A percentile compares a stretch with the other conserved stretches of the same genome.
Conservation (phyloP, 1,140 invertebrate species). For the Pissodes strobi region DNA sequence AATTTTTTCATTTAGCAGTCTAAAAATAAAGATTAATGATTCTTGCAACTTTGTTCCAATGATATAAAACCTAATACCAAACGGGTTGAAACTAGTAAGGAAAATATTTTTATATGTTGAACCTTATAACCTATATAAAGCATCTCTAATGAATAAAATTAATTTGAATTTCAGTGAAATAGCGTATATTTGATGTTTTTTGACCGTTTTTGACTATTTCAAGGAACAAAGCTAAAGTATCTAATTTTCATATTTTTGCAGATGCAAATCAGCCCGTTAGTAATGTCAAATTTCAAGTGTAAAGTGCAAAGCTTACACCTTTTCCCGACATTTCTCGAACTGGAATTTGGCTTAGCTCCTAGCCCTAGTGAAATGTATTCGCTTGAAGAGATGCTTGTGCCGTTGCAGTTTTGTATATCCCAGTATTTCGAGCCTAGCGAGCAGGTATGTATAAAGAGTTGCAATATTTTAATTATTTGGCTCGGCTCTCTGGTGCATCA, state of each 20-base stretch:
- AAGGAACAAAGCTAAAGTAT: not conserved
- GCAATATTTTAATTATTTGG: no score
- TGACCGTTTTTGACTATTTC: not conserved
- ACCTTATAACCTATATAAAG: no score
- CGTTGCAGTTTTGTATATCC: constrained; percentile 40
- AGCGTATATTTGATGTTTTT: no score
- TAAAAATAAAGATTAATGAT: no score
- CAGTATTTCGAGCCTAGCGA: constrained; percentile 36
- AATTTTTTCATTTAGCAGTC: no score
- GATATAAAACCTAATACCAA: no score
- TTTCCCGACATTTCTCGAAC: constrained; percentile 42
- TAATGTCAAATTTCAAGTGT: constrained; percentile 27
- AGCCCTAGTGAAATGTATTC: constrained; percentile 32
- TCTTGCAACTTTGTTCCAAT: no score
- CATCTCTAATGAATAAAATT: no score
- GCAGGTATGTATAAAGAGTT: no score
- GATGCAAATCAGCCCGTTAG: constrained; percentile 21
- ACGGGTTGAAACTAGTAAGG: no score
- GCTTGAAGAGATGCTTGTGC: constrained; percentile 28
- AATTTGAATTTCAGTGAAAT: no score
- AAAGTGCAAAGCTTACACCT: constrained; percentile 37
- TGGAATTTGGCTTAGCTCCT: constrained; percentile 40
- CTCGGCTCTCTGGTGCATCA: no score
- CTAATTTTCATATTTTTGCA: constrained; percentile 19
- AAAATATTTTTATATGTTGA: not conserved